Evolutionary conservation across 2,888 invertebrate species (phyloP).

Genomic region (Saturnia japonica): DNA sequence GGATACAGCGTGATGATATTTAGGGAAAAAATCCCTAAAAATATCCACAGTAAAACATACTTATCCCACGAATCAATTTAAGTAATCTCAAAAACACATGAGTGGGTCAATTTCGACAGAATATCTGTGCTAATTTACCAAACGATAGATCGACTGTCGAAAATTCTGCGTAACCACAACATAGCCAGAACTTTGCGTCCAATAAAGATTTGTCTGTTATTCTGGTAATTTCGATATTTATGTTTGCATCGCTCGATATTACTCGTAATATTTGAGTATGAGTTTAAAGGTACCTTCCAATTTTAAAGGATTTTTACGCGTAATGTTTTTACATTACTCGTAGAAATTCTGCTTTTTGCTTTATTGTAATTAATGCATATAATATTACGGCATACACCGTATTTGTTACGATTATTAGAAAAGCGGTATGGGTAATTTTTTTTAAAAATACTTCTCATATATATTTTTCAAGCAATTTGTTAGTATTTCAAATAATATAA

Average conservation of each 20-base stretch:
- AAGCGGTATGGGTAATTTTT: no score
- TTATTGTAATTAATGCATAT: no score
- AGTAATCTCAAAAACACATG: not conserved
- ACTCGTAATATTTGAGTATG: not conserved
- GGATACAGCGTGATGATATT: not conserved
- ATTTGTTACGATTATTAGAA: no score
- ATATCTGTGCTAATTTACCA: constrained; percentile 14
- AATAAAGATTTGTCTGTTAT: constrained; percentile 7
- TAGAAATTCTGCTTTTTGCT: no score
- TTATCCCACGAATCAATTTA: not conserved
- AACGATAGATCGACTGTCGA: constrained; percentile 4
- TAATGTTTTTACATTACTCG: no score
- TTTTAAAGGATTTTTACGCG: no score
- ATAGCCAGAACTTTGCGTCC: constrained; percentile 15
- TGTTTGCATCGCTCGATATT: not conserved
- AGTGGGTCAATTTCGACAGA: constrained; percentile 12
- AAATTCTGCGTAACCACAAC: constrained; percentile 15
- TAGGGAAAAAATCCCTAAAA: not conserved
- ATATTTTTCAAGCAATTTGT: no score
- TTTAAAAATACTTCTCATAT: no score
- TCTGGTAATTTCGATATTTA: constrained; percentile 6
- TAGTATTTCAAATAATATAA: no score
- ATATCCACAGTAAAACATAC: not conserved
- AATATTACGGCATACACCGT: no score
- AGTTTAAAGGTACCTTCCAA: no score